Evolutionary conservation across 2,888 invertebrate species (phyloP).

Genomic region (Pherbina coryleti): DNA sequence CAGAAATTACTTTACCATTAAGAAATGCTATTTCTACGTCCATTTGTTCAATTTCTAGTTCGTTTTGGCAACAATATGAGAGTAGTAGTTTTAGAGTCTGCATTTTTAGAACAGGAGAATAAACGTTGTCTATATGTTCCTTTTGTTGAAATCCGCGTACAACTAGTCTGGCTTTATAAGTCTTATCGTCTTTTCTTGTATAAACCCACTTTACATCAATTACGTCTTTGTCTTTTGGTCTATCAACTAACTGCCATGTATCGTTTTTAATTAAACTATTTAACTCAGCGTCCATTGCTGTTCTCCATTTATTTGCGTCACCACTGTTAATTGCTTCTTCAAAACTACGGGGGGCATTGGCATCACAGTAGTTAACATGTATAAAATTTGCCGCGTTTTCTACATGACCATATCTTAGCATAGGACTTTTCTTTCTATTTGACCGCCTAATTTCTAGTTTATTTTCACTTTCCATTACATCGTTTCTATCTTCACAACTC

Average conservation of each 20-base stretch:
- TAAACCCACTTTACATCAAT: conserved; percentile 60
- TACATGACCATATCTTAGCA: conserved; percentile 47
- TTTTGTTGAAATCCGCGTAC: conserved; percentile 47
- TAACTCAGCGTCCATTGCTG: conserved; percentile 57
- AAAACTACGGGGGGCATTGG: conserved; percentile 52
- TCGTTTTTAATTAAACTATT: conserved; percentile 53
- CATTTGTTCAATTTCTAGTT: conserved; percentile 40
- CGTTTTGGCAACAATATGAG: conserved; percentile 52
- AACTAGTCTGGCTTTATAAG: conserved; percentile 50
- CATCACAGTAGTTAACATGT: conserved; percentile 54
- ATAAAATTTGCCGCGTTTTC: conserved; percentile 44
- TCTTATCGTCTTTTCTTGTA: conserved; percentile 52
- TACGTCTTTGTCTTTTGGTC: conserved; percentile 53
- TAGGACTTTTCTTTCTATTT: conserved; percentile 40
- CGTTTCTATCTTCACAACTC: conserved; percentile 34
- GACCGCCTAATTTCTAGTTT: conserved; percentile 41
- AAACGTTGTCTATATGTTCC: conserved; percentile 43
- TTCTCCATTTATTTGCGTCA: conserved; percentile 50
- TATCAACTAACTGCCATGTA: conserved; percentile 57
- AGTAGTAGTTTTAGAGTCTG: conserved; percentile 58
- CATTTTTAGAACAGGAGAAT: conserved; percentile 52
- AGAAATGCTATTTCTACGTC: conserved; percentile 55
- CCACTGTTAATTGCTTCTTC: conserved; percentile 54
- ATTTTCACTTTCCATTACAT: conserved; percentile 31
- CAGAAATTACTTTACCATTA: conserved; percentile 47